These are phyloP conservation scores for Zelleria hepariella DNA, from an alignment of 2,888 invertebrate species.

Conservation along the genomic window DNA sequence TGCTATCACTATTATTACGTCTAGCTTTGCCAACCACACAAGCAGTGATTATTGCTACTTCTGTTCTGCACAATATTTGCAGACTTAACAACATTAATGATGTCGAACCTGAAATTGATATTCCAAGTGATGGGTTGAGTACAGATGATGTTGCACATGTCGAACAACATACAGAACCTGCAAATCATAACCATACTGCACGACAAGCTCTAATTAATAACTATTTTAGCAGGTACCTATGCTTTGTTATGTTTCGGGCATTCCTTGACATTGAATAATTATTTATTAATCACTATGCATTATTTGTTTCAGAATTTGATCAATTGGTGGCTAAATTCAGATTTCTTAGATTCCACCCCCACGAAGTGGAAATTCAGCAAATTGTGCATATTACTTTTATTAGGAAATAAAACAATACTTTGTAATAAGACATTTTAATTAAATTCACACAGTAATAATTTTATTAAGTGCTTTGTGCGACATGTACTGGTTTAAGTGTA, in stretches of 20 bases:
- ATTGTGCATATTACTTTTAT: no score
- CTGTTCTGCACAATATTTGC: slow-evolving; percentile 9
- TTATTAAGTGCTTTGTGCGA: no score
- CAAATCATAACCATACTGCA: neutral
- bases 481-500: no score
- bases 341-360: no score
- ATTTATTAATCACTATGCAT: neutral
- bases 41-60: slow-evolving; percentile 8
- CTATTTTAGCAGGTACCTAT: slow-evolving; percentile 4
- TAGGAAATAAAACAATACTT: no score
- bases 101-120: slow-evolving; percentile 6
- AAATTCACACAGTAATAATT: no score
- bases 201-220: neutral
- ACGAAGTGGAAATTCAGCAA: no score
- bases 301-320: slow-evolving; percentile 4
- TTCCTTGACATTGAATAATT: neutral
- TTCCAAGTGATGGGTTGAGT: neutral
- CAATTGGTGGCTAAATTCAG: neutral
- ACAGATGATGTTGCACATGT: slow-evolving; percentile 1
- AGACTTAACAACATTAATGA: slow-evolving; percentile 4
- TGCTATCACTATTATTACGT: slow-evolving; percentile 3
- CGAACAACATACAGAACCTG: neutral
- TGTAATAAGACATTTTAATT: no score
- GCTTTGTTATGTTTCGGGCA: neutral
- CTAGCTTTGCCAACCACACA: slow-evolving; percentile 4